Evolutionary conservation across 2,113 vertebrate genomes (phyloP).

Genomic region (Drymodes brunneopygia): DNA sequence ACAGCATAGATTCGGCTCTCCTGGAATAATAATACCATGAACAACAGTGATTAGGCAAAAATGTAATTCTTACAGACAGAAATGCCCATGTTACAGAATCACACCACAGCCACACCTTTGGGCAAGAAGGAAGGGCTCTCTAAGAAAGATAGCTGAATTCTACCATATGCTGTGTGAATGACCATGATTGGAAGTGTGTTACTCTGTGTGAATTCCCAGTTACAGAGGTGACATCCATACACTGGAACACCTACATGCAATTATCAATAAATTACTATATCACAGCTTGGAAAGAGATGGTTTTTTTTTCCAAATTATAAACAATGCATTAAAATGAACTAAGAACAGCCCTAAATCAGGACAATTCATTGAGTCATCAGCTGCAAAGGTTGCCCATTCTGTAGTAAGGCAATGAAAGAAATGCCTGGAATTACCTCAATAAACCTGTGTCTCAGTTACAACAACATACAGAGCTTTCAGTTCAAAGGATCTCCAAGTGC

Average conservation of each 20-base stretch:
- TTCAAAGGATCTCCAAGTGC: neutral
- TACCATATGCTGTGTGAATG: neutral
- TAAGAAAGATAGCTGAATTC: neutral
- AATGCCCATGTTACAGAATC: neutral
- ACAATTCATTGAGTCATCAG: neutral
- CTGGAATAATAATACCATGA: constrained; percentile 61
- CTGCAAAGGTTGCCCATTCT: neutral
- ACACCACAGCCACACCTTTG: neutral
- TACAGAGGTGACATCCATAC: neutral
- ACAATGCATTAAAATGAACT: neutral
- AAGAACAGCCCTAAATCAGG: neutral
- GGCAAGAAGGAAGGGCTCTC: neutral
- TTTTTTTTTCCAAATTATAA: neutral
- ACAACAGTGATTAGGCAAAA: neutral
- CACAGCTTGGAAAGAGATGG: neutral
- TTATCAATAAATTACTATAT: neutral
- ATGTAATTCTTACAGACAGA: neutral
- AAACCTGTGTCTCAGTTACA: neutral
- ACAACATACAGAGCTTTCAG: neutral
- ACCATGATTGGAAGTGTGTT: neutral
- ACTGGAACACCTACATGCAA: neutral
- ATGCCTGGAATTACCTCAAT: neutral
- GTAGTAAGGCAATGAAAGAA: neutral
- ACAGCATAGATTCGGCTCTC: constrained; percentile 89
- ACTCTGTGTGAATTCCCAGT: neutral